Evolutionary conservation across 2,113 vertebrate genomes (phyloP).

Genomic region (Neolamprologus variostigma): DNA sequence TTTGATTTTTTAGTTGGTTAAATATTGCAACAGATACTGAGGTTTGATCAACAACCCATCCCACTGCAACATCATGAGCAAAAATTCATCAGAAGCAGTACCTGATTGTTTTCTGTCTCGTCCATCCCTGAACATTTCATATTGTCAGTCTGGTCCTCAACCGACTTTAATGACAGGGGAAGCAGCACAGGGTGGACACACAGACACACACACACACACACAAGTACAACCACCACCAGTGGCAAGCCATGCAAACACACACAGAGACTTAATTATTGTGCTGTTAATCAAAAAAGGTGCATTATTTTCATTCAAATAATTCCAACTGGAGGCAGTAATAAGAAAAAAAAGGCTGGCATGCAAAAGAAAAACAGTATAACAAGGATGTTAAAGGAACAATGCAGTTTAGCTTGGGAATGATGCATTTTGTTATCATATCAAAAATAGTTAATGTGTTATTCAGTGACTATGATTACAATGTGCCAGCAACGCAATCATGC

Average conservation of each 20-base stretch:
- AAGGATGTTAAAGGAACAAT: not conserved
- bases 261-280: slow-evolving; percentile 43
- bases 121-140: slow-evolving; percentile 82
- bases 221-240: slow-evolving; percentile 49
- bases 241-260: slow-evolving; percentile 64
- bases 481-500: not conserved
- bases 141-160: slow-evolving; percentile 82
- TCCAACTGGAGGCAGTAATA: not conserved
- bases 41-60: not conserved
- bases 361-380: not conserved
- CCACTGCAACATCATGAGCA: not conserved
- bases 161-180: slow-evolving; percentile 78
- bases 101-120: slow-evolving; percentile 80
- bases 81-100: slow-evolving; percentile 61
- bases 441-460: slow-evolving; percentile 31
- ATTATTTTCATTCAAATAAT: too few relatives aligned
- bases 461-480: not conserved
- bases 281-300: slow-evolving; percentile 53
- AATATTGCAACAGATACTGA: not conserved
- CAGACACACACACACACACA: not conserved
- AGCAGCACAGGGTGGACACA: slow-evolving; percentile 54
- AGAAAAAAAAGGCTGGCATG: not conserved
- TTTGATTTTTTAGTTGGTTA: not conserved
- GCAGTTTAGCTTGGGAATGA: not conserved
- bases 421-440: not conserved